A percentile compares a stretch with the other conserved stretches of the same genome.
These are phyloP conservation scores for Fratercula arctica DNA, from an alignment of 2,797 vertebrate genomes.

Conservation along the genomic window DNA sequence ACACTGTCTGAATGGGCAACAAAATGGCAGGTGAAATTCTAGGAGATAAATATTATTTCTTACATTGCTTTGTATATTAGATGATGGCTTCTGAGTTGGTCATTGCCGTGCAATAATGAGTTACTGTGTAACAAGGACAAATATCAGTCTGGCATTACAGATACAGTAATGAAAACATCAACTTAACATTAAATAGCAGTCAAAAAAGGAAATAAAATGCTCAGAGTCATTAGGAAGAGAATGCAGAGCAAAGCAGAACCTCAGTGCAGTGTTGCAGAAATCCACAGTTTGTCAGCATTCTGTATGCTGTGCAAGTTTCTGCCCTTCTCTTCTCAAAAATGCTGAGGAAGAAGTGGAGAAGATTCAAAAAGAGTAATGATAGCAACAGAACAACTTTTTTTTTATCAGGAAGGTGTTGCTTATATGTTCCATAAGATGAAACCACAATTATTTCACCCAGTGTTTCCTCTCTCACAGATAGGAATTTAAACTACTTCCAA, in stretches of 20 bases:
- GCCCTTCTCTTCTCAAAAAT: neutral
- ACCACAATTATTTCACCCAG: neutral
- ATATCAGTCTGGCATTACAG: neutral
- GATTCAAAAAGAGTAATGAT: neutral
- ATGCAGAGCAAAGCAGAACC: neutral
- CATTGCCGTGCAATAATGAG: neutral
- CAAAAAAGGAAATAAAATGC: neutral
- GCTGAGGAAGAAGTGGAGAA: neutral
- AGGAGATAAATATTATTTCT: neutral
- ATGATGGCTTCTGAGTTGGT: neutral
- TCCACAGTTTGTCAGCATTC: neutral
- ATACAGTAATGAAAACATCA: neutral
- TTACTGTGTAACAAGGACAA: neutral
- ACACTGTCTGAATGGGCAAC: neutral
- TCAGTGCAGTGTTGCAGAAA: neutral
- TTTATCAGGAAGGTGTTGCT: neutral
- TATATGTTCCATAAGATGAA: neutral
- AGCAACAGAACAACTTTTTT: neutral
- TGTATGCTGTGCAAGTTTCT: neutral
- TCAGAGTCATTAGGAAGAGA: neutral
- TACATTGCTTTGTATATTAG: neutral
- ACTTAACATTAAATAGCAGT: neutral
- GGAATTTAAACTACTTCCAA: neutral
- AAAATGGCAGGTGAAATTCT: neutral
- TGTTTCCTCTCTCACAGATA: neutral